Evolutionary conservation across 1,140 invertebrate species (phyloP).

Genomic region (Temnothorax nylanderi): DNA sequence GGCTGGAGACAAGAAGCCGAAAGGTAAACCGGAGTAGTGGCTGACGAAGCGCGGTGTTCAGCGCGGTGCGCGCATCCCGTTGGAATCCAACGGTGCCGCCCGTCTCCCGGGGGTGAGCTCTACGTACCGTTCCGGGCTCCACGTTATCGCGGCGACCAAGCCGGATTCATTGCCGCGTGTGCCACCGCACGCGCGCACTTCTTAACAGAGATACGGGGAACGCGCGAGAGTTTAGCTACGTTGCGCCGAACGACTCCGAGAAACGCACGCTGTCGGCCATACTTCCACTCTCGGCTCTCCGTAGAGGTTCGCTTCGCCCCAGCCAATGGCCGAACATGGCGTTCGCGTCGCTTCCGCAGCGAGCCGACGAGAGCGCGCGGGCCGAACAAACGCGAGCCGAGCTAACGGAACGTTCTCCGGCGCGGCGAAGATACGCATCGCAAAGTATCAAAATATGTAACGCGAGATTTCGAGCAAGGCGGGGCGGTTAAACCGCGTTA

Average conservation of each 20-base stretch:
- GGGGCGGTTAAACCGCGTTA: no score
- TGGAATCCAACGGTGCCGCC: background rate
- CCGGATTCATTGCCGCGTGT: constrained; percentile 8
- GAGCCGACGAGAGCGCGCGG: background rate
- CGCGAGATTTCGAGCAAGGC: no score
- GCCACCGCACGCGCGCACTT: constrained; percentile 12
- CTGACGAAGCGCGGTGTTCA: constrained; percentile 17
- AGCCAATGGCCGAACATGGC: constrained; percentile 59
- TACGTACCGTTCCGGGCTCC: constrained; percentile 68
- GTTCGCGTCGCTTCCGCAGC: constrained; percentile 10
- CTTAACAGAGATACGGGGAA: background rate
- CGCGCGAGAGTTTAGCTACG: background rate
- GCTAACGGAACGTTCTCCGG: no score
- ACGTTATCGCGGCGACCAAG: background rate
- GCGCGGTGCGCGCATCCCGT: no score
- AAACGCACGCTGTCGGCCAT: constrained; percentile 77
- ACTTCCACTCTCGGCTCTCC: constrained; percentile 61
- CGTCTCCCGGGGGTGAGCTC: background rate
- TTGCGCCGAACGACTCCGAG: constrained; percentile 14
- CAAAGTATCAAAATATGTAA: no score
- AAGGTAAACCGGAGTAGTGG: background rate
- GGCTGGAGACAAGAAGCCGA: background rate
- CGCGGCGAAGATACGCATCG: no score
- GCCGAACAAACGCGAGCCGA: no score
- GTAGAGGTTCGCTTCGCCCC: background rate